These are phyloP conservation scores for Halesus radiatus DNA, from an alignment of 1,140 invertebrate species.

Conservation along the genomic window DNA sequence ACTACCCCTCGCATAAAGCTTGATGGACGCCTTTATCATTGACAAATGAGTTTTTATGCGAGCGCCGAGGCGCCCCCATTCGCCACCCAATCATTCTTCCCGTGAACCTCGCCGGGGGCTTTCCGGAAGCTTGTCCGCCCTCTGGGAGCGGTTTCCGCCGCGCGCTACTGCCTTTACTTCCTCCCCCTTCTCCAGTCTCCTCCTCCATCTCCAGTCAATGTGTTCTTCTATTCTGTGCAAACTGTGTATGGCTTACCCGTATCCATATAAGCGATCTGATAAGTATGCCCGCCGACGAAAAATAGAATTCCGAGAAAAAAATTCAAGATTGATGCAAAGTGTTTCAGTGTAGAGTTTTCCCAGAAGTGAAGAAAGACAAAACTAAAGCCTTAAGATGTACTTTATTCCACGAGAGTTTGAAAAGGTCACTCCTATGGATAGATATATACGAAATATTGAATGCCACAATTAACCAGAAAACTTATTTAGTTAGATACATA, in stretches of 20 bases:
- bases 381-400: too few relatives aligned
- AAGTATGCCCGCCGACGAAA: conserved; percentile 1
- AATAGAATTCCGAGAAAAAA: neutral
- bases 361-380: too few relatives aligned
- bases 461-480: too few relatives aligned
- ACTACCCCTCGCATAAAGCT: conserved; percentile 4
- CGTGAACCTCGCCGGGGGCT: conserved; percentile 13
- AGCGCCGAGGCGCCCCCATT: neutral
- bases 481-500: too few relatives aligned
- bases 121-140: conserved; percentile 24
- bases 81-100: conserved; percentile 23
- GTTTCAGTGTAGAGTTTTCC: neutral
- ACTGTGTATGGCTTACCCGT: neutral
- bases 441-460: too few relatives aligned
- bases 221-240: too few relatives aligned
- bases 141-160: conserved; percentile 18
- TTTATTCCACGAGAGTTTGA: too few relatives aligned
- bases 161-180: neutral
- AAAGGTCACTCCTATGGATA: too few relatives aligned
- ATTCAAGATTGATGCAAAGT: neutral
- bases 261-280: conserved; percentile 1
- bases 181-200: too few relatives aligned
- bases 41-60: conserved; percentile 28
- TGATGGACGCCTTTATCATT: conserved; percentile 21
- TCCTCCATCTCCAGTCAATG: too few relatives aligned